Base-by-base conservation (phyloP, 2,797 vertebrate species). In the Myotis planiceps region DNA sequence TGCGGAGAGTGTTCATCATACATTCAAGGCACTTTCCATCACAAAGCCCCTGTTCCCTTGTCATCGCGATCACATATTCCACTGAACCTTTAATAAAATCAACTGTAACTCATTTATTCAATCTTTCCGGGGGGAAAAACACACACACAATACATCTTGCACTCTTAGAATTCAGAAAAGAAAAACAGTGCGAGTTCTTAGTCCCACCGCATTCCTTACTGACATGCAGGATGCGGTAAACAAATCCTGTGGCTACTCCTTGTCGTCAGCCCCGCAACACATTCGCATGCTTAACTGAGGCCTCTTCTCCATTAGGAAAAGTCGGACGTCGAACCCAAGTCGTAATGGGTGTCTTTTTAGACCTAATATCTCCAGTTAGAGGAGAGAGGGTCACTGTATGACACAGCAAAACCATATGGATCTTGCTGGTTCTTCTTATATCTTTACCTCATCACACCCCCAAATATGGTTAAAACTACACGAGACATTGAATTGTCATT, bases 111-210 rank as follows among this genome's bases (percentile, higher is more conserved):
- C 85, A 65, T 55, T 76, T 88, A 76, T 29, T 91, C 87, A 5
- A 63, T n/a, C 72, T 93, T 63, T 63, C 68, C 76, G 9, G n/a
- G 8, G 12, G 83, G 65, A 53, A 18, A 25, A 51, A 34, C 21
- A 32, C 12, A 72, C 29, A 32, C 10, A 88, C 5, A 83, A 63
- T 32, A 16, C 37, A 63, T 39, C 63, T 87, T 45, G 45, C 9
- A 5, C 23, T 81, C 93, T 95, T 65, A 65, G 51, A 76, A 90
- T 66, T 90, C 53, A 37, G 69, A 90, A 23, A 69, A 92, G 79
- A 37, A 83, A 92, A 92, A 27, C 23, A 47, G 27, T 1, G 16
- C 21, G 25, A 9, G 2, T 18, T 27, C 34, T 53, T 19, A 49
- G 81, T 23, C 39, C 42, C 60, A 29, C 3, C 1, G 37, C 29